phyloP scores from a whole-genome alignment of 30 jellyfish, hydroid and myxozoan species.

The Turritopsis dohrnii region DNA sequence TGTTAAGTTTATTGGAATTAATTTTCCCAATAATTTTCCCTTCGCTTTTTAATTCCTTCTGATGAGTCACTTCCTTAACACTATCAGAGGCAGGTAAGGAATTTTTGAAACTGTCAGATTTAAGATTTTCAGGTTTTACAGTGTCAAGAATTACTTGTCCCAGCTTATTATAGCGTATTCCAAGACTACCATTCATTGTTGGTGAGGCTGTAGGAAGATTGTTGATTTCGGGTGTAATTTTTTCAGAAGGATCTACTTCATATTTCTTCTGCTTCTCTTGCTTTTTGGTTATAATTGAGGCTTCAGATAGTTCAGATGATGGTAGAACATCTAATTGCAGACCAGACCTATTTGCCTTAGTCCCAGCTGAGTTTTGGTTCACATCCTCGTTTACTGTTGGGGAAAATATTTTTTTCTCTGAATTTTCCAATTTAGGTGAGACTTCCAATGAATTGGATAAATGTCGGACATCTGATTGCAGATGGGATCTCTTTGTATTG shows the following conservation, averaged over 20 bases:
- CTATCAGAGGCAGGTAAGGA: not conserved
- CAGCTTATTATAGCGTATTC: slow-evolving; percentile 9
- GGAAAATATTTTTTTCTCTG: not conserved
- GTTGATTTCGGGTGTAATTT: not conserved
- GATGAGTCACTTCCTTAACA: not conserved
- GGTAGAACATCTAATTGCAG: not conserved
- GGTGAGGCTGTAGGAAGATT: not conserved
- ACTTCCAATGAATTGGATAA: not conserved
- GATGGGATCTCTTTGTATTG: not conserved
- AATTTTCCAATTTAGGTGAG: not conserved
- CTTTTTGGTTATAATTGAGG: not conserved
- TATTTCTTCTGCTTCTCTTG: not conserved
- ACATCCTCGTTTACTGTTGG: not conserved
- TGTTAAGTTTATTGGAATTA: not conserved
- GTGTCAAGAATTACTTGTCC: slow-evolving; percentile 26
- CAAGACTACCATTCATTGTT: not conserved
- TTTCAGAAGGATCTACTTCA: not conserved
- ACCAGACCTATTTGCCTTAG: not conserved
- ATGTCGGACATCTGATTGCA: not conserved
- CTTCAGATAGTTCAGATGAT: not conserved
- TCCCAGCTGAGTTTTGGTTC: not conserved
- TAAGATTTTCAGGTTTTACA: not conserved
- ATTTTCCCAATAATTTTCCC: not conserved
- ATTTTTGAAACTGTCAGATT: not conserved
- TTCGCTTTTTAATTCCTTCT: not conserved